A percentile compares a stretch with the other conserved stretches of the same genome.
Evolutionary conservation across 2,113 vertebrate species (phyloP).

Genomic region (Hassar affinis): DNA sequence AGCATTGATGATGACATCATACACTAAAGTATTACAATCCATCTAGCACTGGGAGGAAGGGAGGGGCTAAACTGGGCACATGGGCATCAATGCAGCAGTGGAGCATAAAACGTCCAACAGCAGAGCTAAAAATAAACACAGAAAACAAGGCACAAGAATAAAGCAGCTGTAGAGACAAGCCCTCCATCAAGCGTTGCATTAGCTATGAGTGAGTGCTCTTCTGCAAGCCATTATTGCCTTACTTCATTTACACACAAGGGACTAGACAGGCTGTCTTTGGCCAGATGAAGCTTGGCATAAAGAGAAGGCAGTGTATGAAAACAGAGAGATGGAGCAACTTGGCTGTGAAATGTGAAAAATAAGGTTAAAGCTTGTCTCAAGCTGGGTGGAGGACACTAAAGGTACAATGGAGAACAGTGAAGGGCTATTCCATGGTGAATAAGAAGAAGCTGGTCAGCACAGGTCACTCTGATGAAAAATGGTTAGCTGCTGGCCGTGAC

Average conservation of each 20-base stretch:
- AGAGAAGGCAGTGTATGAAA: slow-evolving; percentile 19
- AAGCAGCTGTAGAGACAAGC: slow-evolving; percentile 39
- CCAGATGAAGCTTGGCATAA: not conserved
- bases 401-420: not conserved
- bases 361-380: not conserved
- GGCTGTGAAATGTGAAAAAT: not conserved
- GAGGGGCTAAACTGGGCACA: slow-evolving; percentile 20
- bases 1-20: slow-evolving; percentile 45
- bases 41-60: slow-evolving; percentile 12
- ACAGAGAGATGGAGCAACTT: not conserved
- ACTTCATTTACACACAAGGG: slow-evolving; percentile 34
- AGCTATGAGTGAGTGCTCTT: slow-evolving; percentile 29
- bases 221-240: slow-evolving; percentile 25
- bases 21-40: slow-evolving; percentile 32
- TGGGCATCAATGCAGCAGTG: slow-evolving; percentile 40
- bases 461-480: not conserved
- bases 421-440: not conserved
- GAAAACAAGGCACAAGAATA: slow-evolving; percentile 45
- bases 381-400: not conserved
- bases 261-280: slow-evolving; percentile 16
- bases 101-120: slow-evolving; percentile 39
- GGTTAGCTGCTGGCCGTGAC: not conserved
- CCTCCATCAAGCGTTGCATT: slow-evolving; percentile 37
- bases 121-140: slow-evolving; percentile 52
- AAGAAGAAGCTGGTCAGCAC: not conserved